Evolutionary conservation across 2,888 invertebrate species (phyloP).

Genomic region (Allacma fusca): DNA sequence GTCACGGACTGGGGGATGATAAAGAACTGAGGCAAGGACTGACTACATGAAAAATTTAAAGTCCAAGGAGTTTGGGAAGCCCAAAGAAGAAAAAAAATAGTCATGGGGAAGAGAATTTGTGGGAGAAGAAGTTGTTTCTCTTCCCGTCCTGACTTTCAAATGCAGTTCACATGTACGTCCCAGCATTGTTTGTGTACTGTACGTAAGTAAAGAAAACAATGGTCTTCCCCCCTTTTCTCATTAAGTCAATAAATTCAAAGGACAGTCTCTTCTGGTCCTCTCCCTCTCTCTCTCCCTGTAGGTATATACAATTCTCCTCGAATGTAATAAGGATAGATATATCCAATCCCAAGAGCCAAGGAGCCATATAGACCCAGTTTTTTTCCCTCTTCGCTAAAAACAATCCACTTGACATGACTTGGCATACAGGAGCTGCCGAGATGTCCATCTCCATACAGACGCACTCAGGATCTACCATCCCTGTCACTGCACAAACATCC

Average conservation of each 20-base stretch:
- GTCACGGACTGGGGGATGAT: slow-evolving; percentile 12
- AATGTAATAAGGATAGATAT: too few relatives aligned
- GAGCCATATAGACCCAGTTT: not conserved
- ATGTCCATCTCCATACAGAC: not conserved
- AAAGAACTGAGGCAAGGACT: slow-evolving; percentile 10
- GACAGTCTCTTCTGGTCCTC: not conserved
- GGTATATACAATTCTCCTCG: not conserved
- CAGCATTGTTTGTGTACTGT: slow-evolving; percentile 2
- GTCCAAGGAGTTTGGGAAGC: not conserved
- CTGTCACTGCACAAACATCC: too few relatives aligned
- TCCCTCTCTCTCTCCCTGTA: not conserved
- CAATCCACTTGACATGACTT: slow-evolving; percentile 16
- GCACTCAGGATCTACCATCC: not conserved
- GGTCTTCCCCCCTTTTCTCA: slow-evolving; percentile 31
- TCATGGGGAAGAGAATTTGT: not conserved
- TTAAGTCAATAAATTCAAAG: slow-evolving; percentile 42
- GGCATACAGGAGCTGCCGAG: slow-evolving; percentile 3
- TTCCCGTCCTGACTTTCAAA: not conserved
- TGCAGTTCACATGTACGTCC: not conserved
- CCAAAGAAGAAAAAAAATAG: not conserved
- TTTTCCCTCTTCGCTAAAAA: slow-evolving; percentile 12
- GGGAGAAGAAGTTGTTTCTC: slow-evolving; percentile 17
- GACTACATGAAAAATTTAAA: slow-evolving; percentile 16
- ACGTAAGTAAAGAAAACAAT: slow-evolving; percentile 25
- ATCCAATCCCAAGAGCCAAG: not conserved